Evolutionary conservation across 2,113 vertebrate genomes (phyloP).

Genomic region (Archilochus colubris): DNA sequence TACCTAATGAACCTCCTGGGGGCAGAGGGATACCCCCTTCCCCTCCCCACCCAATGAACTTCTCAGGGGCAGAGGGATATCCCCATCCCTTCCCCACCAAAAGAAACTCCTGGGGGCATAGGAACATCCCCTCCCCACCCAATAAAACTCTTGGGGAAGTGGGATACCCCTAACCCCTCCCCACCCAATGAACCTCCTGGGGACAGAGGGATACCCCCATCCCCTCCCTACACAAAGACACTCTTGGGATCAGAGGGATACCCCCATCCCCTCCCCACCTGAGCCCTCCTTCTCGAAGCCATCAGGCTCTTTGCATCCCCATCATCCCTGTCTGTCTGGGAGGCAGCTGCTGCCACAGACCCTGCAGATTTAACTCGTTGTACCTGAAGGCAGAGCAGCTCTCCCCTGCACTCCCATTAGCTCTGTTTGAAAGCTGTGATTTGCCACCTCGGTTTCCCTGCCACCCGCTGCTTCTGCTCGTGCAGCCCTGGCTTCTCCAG

Average conservation of each 20-base stretch:
- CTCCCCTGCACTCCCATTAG: background rate
- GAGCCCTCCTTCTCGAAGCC: background rate
- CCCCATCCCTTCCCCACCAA: no score
- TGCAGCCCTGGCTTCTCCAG: accelerated
- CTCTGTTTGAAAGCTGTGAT: background rate
- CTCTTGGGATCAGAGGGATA: no score
- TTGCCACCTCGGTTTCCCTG: background rate
- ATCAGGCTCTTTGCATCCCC: background rate
- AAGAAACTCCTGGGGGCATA: no score
- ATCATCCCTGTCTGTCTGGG: background rate
- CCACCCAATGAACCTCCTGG: no score
- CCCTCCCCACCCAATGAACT: background rate
- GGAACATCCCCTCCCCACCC: no score
- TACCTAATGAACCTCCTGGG: background rate
- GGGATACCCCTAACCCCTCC: no score
- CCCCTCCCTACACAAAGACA: no score
- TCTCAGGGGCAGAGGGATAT: no score
- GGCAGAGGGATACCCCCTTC: no score
- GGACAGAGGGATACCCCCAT: no score
- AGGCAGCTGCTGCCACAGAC: background rate
- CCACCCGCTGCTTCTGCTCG: background rate
- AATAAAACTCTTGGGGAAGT: no score
- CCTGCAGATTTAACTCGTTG: background rate
- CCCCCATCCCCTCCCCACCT: background rate
- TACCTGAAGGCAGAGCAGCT: background rate